These are phyloP conservation scores for Nerophis ophidion DNA, from an alignment of 2,113 vertebrate genomes.

Conservation along the genomic window DNA sequence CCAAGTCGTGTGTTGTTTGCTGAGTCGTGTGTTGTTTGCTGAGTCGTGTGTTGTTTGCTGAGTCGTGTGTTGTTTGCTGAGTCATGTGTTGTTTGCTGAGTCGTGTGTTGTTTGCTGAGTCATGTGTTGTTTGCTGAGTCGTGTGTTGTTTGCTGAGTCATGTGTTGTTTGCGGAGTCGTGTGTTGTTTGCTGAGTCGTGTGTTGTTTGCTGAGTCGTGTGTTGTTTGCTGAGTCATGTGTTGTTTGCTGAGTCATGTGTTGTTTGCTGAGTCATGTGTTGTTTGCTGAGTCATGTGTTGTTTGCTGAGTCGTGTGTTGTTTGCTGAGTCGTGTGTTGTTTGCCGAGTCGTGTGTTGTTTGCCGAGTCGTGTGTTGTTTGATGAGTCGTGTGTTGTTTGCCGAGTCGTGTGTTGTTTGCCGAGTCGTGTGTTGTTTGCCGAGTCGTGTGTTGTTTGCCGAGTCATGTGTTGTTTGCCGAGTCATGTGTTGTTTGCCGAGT, in stretches of 20 bases:
- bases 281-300: too few relatives aligned
- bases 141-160: constrained; percentile 16
- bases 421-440: constrained; percentile 12
- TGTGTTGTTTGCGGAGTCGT: too few relatives aligned
- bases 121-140: too few relatives aligned
- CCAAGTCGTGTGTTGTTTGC: constrained; percentile 12
- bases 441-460: constrained; percentile 11
- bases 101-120: constrained; percentile 16
- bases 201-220: constrained; percentile 14
- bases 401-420: constrained; percentile 12
- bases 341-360: constrained; percentile 17
- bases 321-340: constrained; percentile 11
- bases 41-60: constrained; percentile 12
- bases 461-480: constrained; percentile 11
- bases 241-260: constrained; percentile 12
- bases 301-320: constrained; percentile 7
- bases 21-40: constrained; percentile 12
- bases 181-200: constrained; percentile 11
- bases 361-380: constrained; percentile 12
- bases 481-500: constrained; percentile 13
- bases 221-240: constrained; percentile 11
- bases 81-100: too few relatives aligned
- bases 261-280: constrained; percentile 15
- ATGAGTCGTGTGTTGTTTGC: constrained; percentile 12
- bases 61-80: constrained; percentile 12